Percentiles rank a stretch among this genome's conserved stretches.
Evolutionary conservation across 1,140 invertebrate species (phyloP).

Genomic region (Lysiphlebus fabarum): DNA sequence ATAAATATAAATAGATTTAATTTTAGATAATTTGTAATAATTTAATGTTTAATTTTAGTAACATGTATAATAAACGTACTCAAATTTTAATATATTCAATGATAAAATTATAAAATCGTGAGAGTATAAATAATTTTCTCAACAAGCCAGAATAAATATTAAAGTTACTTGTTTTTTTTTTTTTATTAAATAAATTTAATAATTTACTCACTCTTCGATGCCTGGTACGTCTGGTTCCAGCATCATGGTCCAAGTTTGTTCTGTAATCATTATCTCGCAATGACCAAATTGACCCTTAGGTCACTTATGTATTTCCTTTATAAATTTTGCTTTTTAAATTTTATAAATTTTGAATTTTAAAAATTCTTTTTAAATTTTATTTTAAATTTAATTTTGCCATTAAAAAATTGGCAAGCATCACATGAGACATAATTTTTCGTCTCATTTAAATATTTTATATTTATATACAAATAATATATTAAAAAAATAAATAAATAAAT

Average conservation of each 20-base stretch:
- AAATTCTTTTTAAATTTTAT: conserved; percentile 6
- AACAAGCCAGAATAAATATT: no score
- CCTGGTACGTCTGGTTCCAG: conserved; percentile 53
- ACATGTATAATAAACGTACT: neutral
- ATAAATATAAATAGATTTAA: neutral
- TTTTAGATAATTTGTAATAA: no score
- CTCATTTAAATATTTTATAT: conserved; percentile 3
- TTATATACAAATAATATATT: conserved; percentile 2
- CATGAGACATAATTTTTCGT: conserved; percentile 16
- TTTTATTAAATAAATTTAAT: conserved; percentile 8
- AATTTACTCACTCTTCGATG: conserved; percentile 50
- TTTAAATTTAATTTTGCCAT: conserved; percentile 22
- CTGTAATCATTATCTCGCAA: conserved; percentile 56
- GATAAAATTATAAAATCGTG: no score
- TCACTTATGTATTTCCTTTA: conserved; percentile 14
- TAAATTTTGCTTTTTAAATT: conserved; percentile 7
- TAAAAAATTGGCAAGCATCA: conserved; percentile 19
- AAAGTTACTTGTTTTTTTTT: neutral
- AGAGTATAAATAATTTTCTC: no score
- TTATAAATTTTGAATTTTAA: neutral
- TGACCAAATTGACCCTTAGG: conserved; percentile 29
- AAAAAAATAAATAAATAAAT: neutral
- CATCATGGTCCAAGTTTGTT: conserved; percentile 57
- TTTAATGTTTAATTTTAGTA: no score
- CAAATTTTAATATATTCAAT: no score